phyloP scores from a whole-genome alignment of 2,113 vertebrate species.

The Columba janthina region DNA sequence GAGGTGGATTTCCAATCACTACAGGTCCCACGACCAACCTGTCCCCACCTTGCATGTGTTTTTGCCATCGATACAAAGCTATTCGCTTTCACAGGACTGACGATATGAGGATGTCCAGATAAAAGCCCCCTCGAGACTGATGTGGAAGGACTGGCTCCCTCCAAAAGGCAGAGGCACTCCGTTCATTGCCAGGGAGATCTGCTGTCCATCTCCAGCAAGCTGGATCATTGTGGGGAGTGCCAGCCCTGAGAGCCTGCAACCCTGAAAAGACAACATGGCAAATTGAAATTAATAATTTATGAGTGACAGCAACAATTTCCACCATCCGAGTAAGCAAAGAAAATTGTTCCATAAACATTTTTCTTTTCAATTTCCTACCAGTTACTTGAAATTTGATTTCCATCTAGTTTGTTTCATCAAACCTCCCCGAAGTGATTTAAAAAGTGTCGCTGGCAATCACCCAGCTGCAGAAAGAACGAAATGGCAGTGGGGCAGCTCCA shows the following conservation, averaged over 20 bases:
- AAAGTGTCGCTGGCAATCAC: slow-evolving; percentile 13
- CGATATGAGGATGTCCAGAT: not conserved
- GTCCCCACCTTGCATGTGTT: not conserved
- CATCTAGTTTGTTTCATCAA: slow-evolving; percentile 48
- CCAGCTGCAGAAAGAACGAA: not conserved
- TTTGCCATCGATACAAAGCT: not conserved
- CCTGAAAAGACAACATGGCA: not conserved
- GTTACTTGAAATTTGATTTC: slow-evolving; percentile 61
- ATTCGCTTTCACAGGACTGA: not conserved
- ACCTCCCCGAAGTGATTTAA: slow-evolving; percentile 29
- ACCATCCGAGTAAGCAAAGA: not conserved
- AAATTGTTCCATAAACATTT: slow-evolving; percentile 63
- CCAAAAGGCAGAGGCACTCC: not conserved
- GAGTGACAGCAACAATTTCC: slow-evolving; percentile 29
- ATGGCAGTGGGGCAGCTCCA: not conserved
- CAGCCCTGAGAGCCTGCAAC: not conserved
- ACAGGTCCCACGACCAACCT: not conserved
- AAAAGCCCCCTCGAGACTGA: not conserved
- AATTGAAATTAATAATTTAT: slow-evolving; percentile 49
- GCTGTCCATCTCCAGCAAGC: not conserved
- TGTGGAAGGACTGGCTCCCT: not conserved
- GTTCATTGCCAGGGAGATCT: fast-evolving
- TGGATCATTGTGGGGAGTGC: not conserved
- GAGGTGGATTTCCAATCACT: not conserved
- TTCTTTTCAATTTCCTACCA: slow-evolving; percentile 58